Percentiles rank a stretch among this genome's conserved stretches.
Evolutionary conservation across 2,888 invertebrate genomes (phyloP).

Genomic region (Mechanitis mazaeus): DNA sequence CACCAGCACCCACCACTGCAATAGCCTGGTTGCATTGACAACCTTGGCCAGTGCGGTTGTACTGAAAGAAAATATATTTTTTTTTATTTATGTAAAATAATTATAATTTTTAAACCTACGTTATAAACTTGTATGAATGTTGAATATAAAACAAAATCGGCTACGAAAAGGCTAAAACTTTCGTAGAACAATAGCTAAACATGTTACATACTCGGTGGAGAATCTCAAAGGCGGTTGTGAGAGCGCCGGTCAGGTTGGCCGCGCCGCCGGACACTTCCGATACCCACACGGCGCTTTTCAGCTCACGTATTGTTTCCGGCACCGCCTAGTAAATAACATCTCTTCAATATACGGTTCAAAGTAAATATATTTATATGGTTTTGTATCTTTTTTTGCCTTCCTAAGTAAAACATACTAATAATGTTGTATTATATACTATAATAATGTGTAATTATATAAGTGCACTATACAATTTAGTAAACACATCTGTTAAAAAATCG

Average conservation of each 20-base stretch:
- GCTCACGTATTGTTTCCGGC: constrained; percentile 86
- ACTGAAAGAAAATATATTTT: constrained; percentile 56
- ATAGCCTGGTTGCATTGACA: constrained; percentile 99
- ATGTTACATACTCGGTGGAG: constrained; percentile 82
- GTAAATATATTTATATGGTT: neutral
- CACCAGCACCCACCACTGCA: constrained; percentile 97
- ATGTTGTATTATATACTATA: no score
- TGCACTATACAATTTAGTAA: no score
- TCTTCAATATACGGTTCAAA: constrained; percentile 17
- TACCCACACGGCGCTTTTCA: constrained; percentile 85
- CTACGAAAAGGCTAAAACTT: neutral
- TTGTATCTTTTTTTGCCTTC: no score
- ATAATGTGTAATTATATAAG: no score
- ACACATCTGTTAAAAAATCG: no score
- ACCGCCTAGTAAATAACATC: constrained; percentile 77
- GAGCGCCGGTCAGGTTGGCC: constrained; percentile 93
- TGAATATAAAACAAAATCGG: neutral
- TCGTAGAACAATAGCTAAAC: constrained; percentile 12
- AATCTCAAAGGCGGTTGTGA: constrained; percentile 94
- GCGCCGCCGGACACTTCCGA: constrained; percentile 83
- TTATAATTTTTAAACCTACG: neutral
- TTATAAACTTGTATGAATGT: neutral
- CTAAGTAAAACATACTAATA: no score
- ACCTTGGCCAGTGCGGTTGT: constrained; percentile 89
- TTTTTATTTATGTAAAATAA: neutral